Percentiles rank a stretch among this genome's conserved stretches.
phyloP scores from a whole-genome alignment of 1,140 invertebrate species.

The Anagrus nilaparvatae region DNA sequence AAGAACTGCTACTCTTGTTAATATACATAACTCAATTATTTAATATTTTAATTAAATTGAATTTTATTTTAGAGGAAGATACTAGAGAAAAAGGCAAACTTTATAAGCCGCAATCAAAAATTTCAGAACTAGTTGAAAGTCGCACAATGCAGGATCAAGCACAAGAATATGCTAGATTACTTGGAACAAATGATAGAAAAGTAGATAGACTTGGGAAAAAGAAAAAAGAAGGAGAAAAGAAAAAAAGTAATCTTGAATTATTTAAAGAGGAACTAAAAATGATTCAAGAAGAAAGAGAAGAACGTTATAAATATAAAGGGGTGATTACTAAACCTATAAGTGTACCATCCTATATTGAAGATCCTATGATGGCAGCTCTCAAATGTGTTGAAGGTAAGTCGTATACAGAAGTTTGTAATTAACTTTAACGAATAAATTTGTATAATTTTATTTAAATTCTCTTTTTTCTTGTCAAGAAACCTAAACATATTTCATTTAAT shows the following conservation, averaged over 20 bases:
- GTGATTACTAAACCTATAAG: conserved; percentile 40
- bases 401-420: not conserved
- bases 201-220: conserved; percentile 62
- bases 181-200: conserved; percentile 50
- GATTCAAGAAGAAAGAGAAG: conserved; percentile 94
- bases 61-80: conserved; percentile 65
- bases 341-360: conserved; percentile 30
- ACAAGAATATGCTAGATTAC: conserved; percentile 61
- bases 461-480: no score
- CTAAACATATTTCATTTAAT: conserved; percentile 1
- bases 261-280: conserved; percentile 93
- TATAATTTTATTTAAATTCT: not conserved
- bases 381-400: conserved; percentile 38
- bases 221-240: conserved; percentile 77
- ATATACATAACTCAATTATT: conserved; percentile 3
- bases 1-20: conserved; percentile 29
- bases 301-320: conserved; percentile 85
- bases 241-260: conserved; percentile 93
- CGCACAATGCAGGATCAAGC: conserved; percentile 48
- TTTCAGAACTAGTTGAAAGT: conserved; percentile 44
- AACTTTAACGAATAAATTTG: not conserved
- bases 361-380: conserved; percentile 38
- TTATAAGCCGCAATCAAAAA: conserved; percentile 84
- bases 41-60: conserved; percentile 3
- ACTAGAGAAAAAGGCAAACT: conserved; percentile 82